These are phyloP conservation scores for Porites cylindrica DNA, from an alignment of 92 coral and sea anemone species.

Conservation along the genomic window DNA sequence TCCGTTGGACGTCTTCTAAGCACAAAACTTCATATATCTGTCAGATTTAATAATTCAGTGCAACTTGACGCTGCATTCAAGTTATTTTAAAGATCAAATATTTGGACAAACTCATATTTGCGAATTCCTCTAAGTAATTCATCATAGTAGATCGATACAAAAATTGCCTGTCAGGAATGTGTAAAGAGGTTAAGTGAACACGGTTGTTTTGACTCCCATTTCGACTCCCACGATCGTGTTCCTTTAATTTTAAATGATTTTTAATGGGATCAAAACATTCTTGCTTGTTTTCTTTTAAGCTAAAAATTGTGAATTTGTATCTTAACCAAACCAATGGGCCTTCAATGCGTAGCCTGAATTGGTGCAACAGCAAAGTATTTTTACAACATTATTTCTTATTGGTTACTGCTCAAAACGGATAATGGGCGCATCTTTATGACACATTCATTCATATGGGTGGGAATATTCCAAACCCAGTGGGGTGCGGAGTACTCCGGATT, in stretches of 20 bases:
- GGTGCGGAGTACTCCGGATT: no score
- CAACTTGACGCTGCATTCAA: neutral
- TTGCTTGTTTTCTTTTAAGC: neutral
- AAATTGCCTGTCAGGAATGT: constrained; percentile 7
- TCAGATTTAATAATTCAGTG: neutral
- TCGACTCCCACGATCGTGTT: neutral
- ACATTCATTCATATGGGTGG: neutral
- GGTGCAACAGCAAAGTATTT: neutral
- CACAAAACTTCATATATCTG: neutral
- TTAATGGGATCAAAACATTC: neutral
- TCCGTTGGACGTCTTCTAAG: no score
- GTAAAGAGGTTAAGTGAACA: neutral
- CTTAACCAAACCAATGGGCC: neutral
- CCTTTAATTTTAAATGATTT: neutral
- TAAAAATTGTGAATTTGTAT: neutral
- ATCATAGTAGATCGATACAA: neutral
- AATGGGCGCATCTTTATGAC: neutral
- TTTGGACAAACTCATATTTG: neutral
- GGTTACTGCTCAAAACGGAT: neutral
- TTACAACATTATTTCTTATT: neutral
- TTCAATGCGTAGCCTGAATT: neutral
- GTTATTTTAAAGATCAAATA: neutral
- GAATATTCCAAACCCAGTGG: neutral
- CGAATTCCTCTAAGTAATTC: neutral
- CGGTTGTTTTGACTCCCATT: neutral